Evolutionary conservation across 1,140 invertebrate species (phyloP), one percentile per base, ranked within the genome.

Genomic region (Drosophila nasuta): DNA sequence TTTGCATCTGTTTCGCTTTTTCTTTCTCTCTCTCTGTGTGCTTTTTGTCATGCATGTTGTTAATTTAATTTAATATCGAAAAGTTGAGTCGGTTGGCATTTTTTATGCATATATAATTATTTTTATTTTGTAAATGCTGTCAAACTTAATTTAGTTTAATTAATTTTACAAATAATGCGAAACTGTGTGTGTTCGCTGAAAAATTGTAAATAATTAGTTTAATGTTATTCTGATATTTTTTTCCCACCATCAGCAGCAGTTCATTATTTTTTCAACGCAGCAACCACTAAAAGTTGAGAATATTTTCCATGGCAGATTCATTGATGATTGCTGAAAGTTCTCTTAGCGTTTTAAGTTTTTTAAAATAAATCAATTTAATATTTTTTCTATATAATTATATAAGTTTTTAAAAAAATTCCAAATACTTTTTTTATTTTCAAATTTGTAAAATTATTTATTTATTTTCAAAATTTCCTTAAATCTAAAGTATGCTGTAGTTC

Each of bases 61-160:
- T 89, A 89, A 89, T 89, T 83, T 83, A 89, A 88, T 88, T 88
- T 85, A 82, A 79, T 87, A 80, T 83, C 67, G 75, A 51, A 78
- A 72, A 87, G 70, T 79, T 79, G 52, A 38, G 46, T 46, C 62
- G 28, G 48, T 56, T 67, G 11, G 17, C 11, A 38, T 56, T 52
- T 70, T 43, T 70, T 52, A 25, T 46, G 13, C 35, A 49, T 38
- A 25, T 28, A 59, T 57, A 65, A 80, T 64, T 83, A 77, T 74
- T 77, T 79, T 66, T 66, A 59, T 83, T 80, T 62, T 63, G 62
- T 75, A 80, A 89, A 70, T 70, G 80, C 85, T 81, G 82, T 81
- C 68, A 81, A 88, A 89, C 52, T 85, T 85, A 88, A 88, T 88
- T 88, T 76, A 79, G 74, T 60, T 74, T 85, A 88, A 89, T 88